Evolutionary conservation across 2,888 invertebrate genomes (phyloP).

Genomic region (Pollenia amentaria): DNA sequence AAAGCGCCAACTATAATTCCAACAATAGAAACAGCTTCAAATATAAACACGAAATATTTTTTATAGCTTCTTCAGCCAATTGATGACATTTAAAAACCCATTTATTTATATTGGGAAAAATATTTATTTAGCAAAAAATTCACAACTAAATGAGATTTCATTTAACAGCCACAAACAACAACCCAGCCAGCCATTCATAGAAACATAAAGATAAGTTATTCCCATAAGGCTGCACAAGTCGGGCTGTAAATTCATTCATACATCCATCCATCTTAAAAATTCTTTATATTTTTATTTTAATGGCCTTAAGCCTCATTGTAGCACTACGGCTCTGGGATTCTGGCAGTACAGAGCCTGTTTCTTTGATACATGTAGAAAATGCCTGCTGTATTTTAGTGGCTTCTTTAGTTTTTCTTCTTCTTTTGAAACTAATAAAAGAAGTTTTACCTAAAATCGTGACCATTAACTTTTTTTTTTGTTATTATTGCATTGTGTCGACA

Average conservation of each 20-base stretch:
- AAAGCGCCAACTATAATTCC: neutral
- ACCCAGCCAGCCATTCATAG: neutral
- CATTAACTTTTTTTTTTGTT: conserved; percentile 56
- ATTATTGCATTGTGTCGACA: neutral
- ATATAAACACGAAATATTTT: conserved; percentile 70
- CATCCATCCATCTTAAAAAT: conserved; percentile 9
- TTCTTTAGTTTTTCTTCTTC: conserved; percentile 34
- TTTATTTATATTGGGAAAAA: conserved; percentile 67
- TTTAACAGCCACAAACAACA: conserved; percentile 36
- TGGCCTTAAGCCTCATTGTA: conserved; percentile 54
- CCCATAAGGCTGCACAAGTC: conserved; percentile 59
- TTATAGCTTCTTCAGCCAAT: conserved; percentile 70
- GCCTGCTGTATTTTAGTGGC: conserved; percentile 42
- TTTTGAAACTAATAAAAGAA: conserved; percentile 64
- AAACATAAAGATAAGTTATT: conserved; percentile 66
- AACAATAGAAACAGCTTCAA: conserved; percentile 20
- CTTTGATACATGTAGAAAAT: conserved; percentile 46
- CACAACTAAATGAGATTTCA: conserved; percentile 49
- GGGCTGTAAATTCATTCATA: conserved; percentile 51
- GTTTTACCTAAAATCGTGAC: conserved; percentile 73
- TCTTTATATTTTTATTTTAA: conserved; percentile 27
- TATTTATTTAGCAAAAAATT: conserved; percentile 49
- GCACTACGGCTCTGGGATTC: conserved; percentile 26
- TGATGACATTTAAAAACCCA: conserved; percentile 74
- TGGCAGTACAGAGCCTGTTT: conserved; percentile 19